Evolutionary conservation across 1,140 invertebrate genomes (phyloP).

Genomic region (Drepana arcuata): DNA sequence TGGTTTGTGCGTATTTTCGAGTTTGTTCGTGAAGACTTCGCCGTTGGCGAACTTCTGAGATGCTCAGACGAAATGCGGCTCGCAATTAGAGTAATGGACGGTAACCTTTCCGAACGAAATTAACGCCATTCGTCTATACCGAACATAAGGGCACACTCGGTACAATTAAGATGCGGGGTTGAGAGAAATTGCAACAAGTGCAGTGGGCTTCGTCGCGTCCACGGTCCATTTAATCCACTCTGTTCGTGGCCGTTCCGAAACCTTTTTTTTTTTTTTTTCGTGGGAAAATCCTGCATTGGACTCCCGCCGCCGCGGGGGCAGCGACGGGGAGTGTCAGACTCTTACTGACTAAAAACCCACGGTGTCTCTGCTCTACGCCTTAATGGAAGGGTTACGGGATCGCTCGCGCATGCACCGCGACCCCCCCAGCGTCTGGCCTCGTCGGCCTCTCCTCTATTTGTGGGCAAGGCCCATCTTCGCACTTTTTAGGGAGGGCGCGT

Average conservation of each 20-base stretch:
- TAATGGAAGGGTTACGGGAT: too few relatives aligned
- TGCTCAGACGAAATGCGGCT: constrained; percentile 65
- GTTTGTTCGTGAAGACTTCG: constrained; percentile 48
- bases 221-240: constrained; percentile 67
- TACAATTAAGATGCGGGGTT: constrained; percentile 63
- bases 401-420: too few relatives aligned
- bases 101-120: constrained; percentile 54
- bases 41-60: constrained; percentile 49
- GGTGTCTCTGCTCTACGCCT: too few relatives aligned
- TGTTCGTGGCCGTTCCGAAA: constrained; percentile 38
- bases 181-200: constrained; percentile 68
- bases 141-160: constrained; percentile 55
- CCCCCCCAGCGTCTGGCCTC: too few relatives aligned
- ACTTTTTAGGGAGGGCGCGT: too few relatives aligned
- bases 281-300: too few relatives aligned
- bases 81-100: constrained; percentile 68
- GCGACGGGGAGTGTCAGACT: too few relatives aligned
- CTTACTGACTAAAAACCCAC: too few relatives aligned
- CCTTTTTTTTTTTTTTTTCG: too few relatives aligned
- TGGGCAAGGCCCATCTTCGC: too few relatives aligned
- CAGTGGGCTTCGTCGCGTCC: constrained; percentile 47
- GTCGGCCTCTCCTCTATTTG: too few relatives aligned
- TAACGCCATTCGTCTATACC: constrained; percentile 66
- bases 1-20: constrained; percentile 50
- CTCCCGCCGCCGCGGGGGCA: too few relatives aligned